Evolutionary conservation across 2,113 vertebrate species (phyloP), one percentile per base, ranked within the genome.

Genomic region (Cranoglanis bouderius): DNA sequence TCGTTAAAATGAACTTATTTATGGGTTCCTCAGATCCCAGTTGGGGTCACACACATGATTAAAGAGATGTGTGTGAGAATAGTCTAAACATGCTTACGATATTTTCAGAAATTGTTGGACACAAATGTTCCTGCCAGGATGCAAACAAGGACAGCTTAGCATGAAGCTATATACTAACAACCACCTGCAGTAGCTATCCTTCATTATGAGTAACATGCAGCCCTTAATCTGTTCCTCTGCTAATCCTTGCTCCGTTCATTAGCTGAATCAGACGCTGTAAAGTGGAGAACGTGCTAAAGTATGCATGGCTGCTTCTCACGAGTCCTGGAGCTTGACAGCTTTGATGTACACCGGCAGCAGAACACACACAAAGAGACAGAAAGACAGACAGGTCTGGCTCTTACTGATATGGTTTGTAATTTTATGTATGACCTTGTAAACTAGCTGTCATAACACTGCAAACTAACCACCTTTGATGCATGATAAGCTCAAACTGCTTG

Each of bases 371-470:
- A 55, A 70, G 55, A 88, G 82, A 85, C 55, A 65, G 55, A 84
- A 63, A 84, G 40, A 77, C 49, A 35, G 78, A 74, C 51, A 83
- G 65, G 65, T 51, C 87, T 84, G 82, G 43, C 72, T 77, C 29
- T 19, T 84, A 49, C 87, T 77, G 87, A 88, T 88, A 88, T 35
- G 82, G 82, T 55, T 85, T 85, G 82, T 88, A 85, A 88, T 84
- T 84, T 46, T 65, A 83, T 85, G 82, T 53, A 40, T 53, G 82
- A 88, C 87, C 82, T 65, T 88, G 87, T 88, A 85, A 88, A 88
- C 87, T 85, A 88, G 87, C 87, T 88, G 82, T 88, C 70, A 88
- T 65, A 85, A 84, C 74, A 77, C 43, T 85, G 74, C 46, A 80
- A 55, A 85, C 88, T 85, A 88, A 77, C 72, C 10, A 61, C n/a